These are phyloP conservation scores for Smittia sp. DNA, from an alignment of 2,888 invertebrate species.

Conservation along the genomic window DNA sequence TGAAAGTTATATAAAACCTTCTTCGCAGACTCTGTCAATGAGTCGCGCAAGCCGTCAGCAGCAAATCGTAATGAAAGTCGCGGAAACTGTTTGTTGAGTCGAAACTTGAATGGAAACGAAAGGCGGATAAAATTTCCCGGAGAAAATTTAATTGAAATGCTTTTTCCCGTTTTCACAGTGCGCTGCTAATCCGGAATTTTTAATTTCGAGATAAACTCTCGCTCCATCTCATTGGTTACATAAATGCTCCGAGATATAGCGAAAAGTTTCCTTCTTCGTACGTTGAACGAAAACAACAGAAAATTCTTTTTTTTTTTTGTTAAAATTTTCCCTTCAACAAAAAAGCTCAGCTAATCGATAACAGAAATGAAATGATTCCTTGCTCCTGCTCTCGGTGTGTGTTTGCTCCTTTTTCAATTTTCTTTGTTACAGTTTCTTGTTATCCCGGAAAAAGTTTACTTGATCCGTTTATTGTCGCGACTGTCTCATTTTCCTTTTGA, in stretches of 20 bases:
- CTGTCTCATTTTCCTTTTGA: not conserved
- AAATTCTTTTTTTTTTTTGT: conserved; percentile 21
- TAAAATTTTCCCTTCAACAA: conserved; percentile 35
- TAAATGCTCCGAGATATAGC: not conserved
- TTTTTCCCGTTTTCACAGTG: not conserved
- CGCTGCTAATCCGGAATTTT: not conserved
- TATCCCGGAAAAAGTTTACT: not conserved
- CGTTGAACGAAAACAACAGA: conserved; percentile 3
- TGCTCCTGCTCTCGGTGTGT: conserved; percentile 15
- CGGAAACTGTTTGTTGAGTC: too few relatives aligned
- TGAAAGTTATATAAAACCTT: too few relatives aligned
- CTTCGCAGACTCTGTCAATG: too few relatives aligned
- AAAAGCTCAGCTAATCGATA: conserved; percentile 42
- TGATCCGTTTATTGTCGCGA: not conserved
- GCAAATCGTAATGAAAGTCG: too few relatives aligned
- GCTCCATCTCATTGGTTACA: not conserved
- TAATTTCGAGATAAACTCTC: not conserved
- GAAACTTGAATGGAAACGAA: too few relatives aligned
- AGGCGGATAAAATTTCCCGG: not conserved
- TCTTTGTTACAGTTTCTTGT: not conserved
- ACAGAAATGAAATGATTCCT: conserved; percentile 37
- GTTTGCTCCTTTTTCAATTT: conserved; percentile 11
- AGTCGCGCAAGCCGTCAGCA: too few relatives aligned
- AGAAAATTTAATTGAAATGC: not conserved
- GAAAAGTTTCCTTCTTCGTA: conserved; percentile 9